These are phyloP conservation scores for Oreochromis aureus DNA, from an alignment of 2,113 vertebrate genomes.

Conservation along the genomic window DNA sequence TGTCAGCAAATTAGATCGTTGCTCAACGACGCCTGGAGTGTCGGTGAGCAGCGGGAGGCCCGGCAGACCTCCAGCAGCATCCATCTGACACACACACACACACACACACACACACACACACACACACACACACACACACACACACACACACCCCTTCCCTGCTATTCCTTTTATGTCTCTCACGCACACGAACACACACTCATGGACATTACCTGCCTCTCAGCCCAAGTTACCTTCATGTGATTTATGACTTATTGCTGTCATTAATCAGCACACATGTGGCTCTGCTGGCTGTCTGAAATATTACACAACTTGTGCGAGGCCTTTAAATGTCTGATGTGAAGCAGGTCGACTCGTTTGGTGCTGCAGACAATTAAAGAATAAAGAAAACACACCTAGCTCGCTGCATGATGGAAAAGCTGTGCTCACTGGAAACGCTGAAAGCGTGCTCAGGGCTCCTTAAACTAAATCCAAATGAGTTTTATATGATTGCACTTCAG, in stretches of 20 bases:
- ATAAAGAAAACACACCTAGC: not conserved
- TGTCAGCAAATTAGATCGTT: conserved; percentile 59
- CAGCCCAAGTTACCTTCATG: not conserved
- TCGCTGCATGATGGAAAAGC: not conserved
- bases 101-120: not conserved
- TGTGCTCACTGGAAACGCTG: not conserved
- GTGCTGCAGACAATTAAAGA: not conserved
- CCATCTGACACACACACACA: conserved; percentile 2
- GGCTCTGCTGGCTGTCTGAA: not conserved
- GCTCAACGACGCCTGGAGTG: conserved; percentile 40
- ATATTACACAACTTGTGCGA: not conserved
- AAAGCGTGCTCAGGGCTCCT: not conserved
- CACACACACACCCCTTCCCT: not conserved
- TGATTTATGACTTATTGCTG: not conserved
- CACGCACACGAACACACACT: not conserved
- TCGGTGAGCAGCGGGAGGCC: conserved; percentile 48
- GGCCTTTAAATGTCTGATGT: not conserved
- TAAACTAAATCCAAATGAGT: not conserved
- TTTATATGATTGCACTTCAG: not conserved
- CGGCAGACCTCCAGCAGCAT: conserved; percentile 49
- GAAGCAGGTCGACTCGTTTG: not conserved
- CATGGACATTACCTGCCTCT: not conserved
- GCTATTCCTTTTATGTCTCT: not conserved
- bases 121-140: not conserved
- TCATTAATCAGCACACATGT: not conserved